A percentile compares a stretch with the other conserved stretches of the same genome.
These are phyloP conservation scores for Danaus chrysippus DNA, from an alignment of 2,888 invertebrate genomes.

Conservation along the genomic window DNA sequence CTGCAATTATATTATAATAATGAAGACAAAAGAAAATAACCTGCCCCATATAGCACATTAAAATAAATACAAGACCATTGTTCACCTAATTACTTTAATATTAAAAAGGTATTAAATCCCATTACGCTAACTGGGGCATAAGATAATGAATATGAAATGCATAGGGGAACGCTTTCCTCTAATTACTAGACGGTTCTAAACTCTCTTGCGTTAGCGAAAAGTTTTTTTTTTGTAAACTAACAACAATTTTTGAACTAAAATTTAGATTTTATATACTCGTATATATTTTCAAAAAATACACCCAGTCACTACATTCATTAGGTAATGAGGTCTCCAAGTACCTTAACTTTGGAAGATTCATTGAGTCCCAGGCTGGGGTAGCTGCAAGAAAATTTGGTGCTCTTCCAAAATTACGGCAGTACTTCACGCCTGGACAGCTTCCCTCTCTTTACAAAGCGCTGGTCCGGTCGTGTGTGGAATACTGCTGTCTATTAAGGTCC, in stretches of 20 bases:
- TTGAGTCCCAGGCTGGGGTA: no score
- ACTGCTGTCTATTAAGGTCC: no score
- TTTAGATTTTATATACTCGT: no score
- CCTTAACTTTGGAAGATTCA: no score
- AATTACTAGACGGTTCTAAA: slow-evolving; percentile 26
- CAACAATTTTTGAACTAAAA: background rate
- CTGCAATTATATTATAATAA: background rate
- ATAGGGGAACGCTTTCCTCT: slow-evolving; percentile 20
- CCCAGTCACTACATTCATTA: no score
- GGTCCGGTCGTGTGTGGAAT: no score
- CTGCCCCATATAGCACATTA: background rate
- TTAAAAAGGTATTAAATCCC: slow-evolving; percentile 7
- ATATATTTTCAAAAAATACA: no score
- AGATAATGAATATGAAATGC: slow-evolving; percentile 31
- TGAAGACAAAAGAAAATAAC: slow-evolving; percentile 3
- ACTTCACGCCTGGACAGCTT: no score
- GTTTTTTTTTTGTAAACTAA: slow-evolving; percentile 17
- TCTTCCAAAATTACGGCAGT: no score
- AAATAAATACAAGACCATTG: slow-evolving; percentile 7
- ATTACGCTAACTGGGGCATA: slow-evolving; percentile 20
- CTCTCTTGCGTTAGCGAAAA: slow-evolving; percentile 16
- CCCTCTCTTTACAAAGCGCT: no score
- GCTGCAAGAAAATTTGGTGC: no score
- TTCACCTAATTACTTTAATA: slow-evolving; percentile 10
- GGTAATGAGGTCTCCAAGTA: no score